These are phyloP conservation scores for Dione juno DNA, from an alignment of 2,888 invertebrate species.

Conservation along the genomic window DNA sequence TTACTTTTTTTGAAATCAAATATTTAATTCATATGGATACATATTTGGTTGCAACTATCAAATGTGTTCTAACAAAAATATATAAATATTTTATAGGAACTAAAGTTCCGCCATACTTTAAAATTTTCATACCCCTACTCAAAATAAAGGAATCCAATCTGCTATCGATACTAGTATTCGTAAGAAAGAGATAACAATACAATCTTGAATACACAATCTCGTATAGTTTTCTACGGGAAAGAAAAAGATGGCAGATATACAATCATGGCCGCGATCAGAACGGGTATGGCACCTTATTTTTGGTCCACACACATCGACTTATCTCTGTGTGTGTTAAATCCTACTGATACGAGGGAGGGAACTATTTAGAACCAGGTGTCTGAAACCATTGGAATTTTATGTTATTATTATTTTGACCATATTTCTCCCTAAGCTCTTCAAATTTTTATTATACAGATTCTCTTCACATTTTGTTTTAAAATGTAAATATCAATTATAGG, in stretches of 20 bases:
- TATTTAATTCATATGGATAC: not conserved
- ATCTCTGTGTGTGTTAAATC: conserved; percentile 61
- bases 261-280: conserved; percentile 73
- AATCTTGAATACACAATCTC: conserved; percentile 53
- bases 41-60: conserved; percentile 52
- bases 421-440: too few relatives aligned
- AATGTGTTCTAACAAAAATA: conserved; percentile 48
- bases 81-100: conserved; percentile 45
- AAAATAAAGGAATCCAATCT: conserved; percentile 71
- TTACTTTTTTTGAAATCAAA: not conserved
- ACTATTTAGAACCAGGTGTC: conserved; percentile 56
- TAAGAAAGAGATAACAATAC: conserved; percentile 59
- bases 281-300: conserved; percentile 63
- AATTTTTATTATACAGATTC: too few relatives aligned
- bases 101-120: conserved; percentile 60
- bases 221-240: conserved; percentile 44
- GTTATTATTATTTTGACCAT: not conserved
- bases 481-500: too few relatives aligned
- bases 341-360: conserved; percentile 61
- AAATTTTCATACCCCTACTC: conserved; percentile 75
- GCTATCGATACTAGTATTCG: conserved; percentile 55
- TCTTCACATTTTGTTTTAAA: too few relatives aligned
- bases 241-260: conserved; percentile 56
- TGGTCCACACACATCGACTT: conserved; percentile 64
- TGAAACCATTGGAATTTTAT: conserved; percentile 53